A percentile compares a stretch with the other conserved stretches of the same genome.
phyloP scores from a whole-genome alignment of 92 coral and sea anemone species.

The Chrysogorgia sp. region DNA sequence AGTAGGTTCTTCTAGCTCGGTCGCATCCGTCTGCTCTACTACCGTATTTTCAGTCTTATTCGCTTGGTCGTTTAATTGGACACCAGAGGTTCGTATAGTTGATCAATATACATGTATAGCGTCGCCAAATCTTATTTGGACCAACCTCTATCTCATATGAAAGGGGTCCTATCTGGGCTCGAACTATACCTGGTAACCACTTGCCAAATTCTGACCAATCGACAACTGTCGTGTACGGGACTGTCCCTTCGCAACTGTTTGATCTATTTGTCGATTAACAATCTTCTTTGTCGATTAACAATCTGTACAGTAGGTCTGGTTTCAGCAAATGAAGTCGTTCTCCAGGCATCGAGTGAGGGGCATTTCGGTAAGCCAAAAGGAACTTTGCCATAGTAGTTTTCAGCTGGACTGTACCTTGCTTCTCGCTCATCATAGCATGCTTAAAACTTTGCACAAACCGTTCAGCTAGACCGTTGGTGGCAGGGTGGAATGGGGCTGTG shows the following conservation, averaged over 20 bases:
- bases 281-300: neutral
- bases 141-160: conserved; percentile 32
- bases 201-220: conserved; percentile 26
- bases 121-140: conserved; percentile 41
- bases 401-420: conserved; percentile 20
- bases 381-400: no score
- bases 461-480: conserved; percentile 50
- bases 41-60: no score
- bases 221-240: conserved; percentile 16
- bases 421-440: conserved; percentile 27
- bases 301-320: conserved; percentile 27
- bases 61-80: neutral
- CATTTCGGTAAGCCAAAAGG: no score
- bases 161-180: conserved; percentile 53
- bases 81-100: conserved; percentile 21
- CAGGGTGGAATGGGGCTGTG: conserved; percentile 59
- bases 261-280: conserved; percentile 12
- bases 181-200: conserved; percentile 39
- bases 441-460: no score
- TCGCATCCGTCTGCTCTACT: conserved; percentile 2
- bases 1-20: neutral
- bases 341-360: conserved; percentile 42
- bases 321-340: conserved; percentile 40
- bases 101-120: conserved; percentile 33
- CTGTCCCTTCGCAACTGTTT: neutral